Base-by-base conservation (phyloP, 2,113 vertebrate genomes). In the Chamaetylas fuelleborni region DNA sequence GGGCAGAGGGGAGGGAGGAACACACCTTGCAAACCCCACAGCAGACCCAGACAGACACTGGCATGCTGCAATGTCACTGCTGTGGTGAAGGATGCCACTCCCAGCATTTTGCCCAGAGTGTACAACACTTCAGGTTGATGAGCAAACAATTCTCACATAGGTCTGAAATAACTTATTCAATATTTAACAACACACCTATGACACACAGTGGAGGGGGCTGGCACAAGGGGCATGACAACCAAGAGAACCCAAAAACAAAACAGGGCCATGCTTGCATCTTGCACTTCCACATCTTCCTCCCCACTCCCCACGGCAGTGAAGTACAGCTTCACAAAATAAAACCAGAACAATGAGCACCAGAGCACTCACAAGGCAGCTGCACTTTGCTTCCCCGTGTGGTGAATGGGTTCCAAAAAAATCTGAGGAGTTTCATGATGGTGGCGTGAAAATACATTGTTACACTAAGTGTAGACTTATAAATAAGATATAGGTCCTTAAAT, bases 181-280 rank as follows among this genome's bases (percentile, higher is more conserved):
- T 38, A 65, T 34, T 53, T 81, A 62, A 81, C 26, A 51, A 34
- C 19, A 81, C 17, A 34, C 13, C 29, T 45, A 6, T 22, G 51
- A 50, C 0, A 0, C 8, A 50, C 14, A 47, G 38, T 3, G 9
- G 28, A 69, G 6, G 9, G 2, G 16, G 14, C 1, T 20, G 28
- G 40, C 17, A 47, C 1, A 3, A 48, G 17, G 25, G 38, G 64
- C 31, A 19, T 0, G 3, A 34, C 24, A 80, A 28, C 24, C 26
- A 53, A 67, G 67, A 72, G 38, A 65, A 42, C 5, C 9, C 4
- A 2, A 83, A 95, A 81, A 48, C 2, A n/a, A 87, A 89, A 72
- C 6, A 56, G 25, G 36, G 17, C 3, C 61, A 31, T 57, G 18
- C 4, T 23, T 38, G 11, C 15, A 60, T 36, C 67, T 64, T 40